Percentiles rank a stretch among this genome's conserved stretches.
Conservation (phyloP, 2,113 vertebrate genomes). For the Bathybates hornii region DNA sequence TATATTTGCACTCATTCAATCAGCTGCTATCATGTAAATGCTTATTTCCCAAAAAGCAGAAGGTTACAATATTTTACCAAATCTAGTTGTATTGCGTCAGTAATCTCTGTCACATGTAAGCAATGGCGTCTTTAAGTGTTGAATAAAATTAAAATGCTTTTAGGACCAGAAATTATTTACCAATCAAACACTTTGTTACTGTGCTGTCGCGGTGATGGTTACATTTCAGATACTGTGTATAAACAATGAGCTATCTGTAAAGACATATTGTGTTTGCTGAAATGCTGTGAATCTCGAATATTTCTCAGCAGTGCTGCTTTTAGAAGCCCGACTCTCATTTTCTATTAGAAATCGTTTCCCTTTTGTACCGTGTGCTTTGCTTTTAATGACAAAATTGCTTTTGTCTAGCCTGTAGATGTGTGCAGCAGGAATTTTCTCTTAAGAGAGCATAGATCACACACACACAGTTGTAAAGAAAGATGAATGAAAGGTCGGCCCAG, state of each 20-base stretch:
- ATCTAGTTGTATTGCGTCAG: not conserved
- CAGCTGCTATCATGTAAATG: not conserved
- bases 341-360: not conserved
- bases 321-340: not conserved
- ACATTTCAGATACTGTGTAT: not conserved
- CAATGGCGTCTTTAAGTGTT: not conserved
- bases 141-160: not conserved
- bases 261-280: not conserved
- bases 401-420: not conserved
- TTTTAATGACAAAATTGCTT: not conserved
- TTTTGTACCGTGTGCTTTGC: not conserved
- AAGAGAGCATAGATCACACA: not conserved
- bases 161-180: not conserved
- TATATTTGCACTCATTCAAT: not conserved
- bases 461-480: not conserved
- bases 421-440: not conserved
- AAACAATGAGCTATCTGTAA: not conserved
- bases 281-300: not conserved
- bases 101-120: not conserved
- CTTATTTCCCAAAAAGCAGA: not conserved
- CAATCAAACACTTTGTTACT: not conserved
- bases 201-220: not conserved
- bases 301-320: not conserved
- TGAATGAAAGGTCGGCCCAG: conserved; percentile 33
- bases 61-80: not conserved